Conservation (phyloP, 2,113 vertebrate species). For the Serilophus lunatus region DNA sequence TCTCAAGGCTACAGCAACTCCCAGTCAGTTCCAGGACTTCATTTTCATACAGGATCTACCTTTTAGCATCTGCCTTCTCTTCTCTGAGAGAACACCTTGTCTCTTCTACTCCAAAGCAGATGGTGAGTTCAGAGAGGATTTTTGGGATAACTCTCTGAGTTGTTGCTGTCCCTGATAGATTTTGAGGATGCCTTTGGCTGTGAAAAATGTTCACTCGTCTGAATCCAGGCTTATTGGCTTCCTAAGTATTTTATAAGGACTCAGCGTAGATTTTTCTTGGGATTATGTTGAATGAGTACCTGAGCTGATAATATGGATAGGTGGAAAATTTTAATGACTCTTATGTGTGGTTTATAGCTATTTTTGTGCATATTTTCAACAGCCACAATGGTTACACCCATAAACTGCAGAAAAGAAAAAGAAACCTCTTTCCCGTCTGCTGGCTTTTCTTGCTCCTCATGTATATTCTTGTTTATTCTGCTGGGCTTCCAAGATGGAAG, state of each 20-base stretch:
- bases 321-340: background rate
- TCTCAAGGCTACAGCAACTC: background rate
- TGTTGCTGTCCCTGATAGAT: background rate
- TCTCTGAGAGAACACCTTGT: background rate
- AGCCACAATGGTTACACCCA: background rate
- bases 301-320: background rate
- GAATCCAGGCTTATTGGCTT: background rate
- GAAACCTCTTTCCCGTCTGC: conserved; percentile 17
- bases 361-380: conserved; percentile 16
- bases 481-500: conserved; percentile 53
- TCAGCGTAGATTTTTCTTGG: background rate
- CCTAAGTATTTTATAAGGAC: background rate
- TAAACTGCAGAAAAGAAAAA: background rate
- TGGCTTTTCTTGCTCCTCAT: conserved; percentile 10
- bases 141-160: background rate
- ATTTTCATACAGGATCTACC: background rate
- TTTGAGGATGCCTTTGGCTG: background rate
- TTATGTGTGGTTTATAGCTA: background rate
- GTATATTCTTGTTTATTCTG: conserved; percentile 63
- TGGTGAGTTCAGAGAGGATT: background rate
- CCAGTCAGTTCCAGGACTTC: background rate
- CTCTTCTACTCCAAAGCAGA: background rate
- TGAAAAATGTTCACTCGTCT: background rate
- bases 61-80: background rate
- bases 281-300: background rate